Evolutionary conservation across 2,113 vertebrate genomes (phyloP).

Genomic region (Dunckerocampus dactyliophorus): DNA sequence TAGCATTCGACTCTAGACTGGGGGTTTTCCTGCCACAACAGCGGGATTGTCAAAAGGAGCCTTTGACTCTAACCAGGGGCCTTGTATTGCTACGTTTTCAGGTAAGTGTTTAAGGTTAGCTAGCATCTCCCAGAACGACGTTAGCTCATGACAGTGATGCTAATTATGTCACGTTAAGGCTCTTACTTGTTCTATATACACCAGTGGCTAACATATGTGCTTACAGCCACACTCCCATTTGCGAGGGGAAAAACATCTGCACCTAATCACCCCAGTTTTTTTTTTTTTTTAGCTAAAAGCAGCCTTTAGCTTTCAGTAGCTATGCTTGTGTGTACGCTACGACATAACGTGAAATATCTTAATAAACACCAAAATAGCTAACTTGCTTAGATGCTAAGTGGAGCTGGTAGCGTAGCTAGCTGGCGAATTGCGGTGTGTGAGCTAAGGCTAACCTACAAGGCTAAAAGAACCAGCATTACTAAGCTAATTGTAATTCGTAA

Average conservation of each 20-base stretch:
- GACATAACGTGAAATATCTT: not conserved
- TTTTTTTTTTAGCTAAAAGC: slow-evolving; percentile 40
- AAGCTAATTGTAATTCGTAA: slow-evolving; percentile 57
- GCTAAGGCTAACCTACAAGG: slow-evolving; percentile 41
- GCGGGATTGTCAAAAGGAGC: slow-evolving; percentile 68
- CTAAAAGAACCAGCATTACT: slow-evolving; percentile 30
- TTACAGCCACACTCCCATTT: slow-evolving; percentile 29
- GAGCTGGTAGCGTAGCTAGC: slow-evolving; percentile 35
- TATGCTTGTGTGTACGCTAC: not conserved
- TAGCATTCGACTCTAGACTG: slow-evolving; percentile 64
- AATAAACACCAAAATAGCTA: slow-evolving; percentile 28
- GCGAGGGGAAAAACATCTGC: slow-evolving; percentile 59
- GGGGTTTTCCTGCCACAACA: slow-evolving; percentile 70
- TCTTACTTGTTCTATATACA: slow-evolving; percentile 32
- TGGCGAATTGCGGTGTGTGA: slow-evolving; percentile 15
- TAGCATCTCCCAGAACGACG: slow-evolving; percentile 34
- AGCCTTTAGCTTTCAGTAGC: slow-evolving; percentile 38
- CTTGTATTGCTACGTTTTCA: slow-evolving; percentile 62
- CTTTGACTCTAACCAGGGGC: slow-evolving; percentile 42
- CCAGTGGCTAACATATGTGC: slow-evolving; percentile 51
- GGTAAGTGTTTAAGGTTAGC: slow-evolving; percentile 61
- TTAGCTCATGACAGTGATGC: slow-evolving; percentile 30
- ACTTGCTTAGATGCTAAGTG: slow-evolving; percentile 41
- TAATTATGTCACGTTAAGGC: slow-evolving; percentile 35
- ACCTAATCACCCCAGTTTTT: slow-evolving; percentile 56